phyloP scores from a whole-genome alignment of 2,888 invertebrate genomes.

The Hesperia comma region DNA sequence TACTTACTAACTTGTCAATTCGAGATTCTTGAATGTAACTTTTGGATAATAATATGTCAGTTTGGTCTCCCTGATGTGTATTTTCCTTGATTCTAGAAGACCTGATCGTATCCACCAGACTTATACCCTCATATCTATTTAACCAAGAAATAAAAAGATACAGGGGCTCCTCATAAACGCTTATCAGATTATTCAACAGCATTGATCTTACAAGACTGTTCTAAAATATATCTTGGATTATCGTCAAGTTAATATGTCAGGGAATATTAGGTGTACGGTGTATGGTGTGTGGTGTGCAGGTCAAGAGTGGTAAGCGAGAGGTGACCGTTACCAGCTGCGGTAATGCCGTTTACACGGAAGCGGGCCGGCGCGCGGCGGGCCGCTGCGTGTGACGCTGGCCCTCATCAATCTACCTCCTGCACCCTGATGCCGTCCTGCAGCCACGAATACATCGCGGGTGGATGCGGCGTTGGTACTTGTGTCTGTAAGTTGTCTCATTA shows the following conservation, averaged over 20 bases:
- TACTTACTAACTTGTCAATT: too few species aligned
- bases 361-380: slow-evolving; percentile 36
- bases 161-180: too few species aligned
- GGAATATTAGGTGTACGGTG: background rate
- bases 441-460: slow-evolving; percentile 9
- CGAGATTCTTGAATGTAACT: too few species aligned
- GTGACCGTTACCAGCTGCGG: slow-evolving; percentile 24
- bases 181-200: too few species aligned
- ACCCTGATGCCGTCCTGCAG: slow-evolving; percentile 30
- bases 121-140: too few species aligned
- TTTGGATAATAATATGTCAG: too few species aligned
- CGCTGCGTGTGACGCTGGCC: slow-evolving; percentile 43
- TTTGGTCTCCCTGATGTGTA: too few species aligned
- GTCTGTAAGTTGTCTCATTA: background rate
- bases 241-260: background rate
- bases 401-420: slow-evolving; percentile 49
- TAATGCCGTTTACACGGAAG: slow-evolving; percentile 52
- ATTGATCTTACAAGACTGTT: too few species aligned
- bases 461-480: slow-evolving; percentile 33
- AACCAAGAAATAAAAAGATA: too few species aligned
- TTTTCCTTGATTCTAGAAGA: too few species aligned
- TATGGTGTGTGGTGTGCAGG: background rate
- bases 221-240: too few species aligned
- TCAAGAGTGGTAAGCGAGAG: background rate
- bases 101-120: too few species aligned